Evolutionary conservation across 2,113 vertebrate species (phyloP).

Genomic region (Peucedramus taeniatus): DNA sequence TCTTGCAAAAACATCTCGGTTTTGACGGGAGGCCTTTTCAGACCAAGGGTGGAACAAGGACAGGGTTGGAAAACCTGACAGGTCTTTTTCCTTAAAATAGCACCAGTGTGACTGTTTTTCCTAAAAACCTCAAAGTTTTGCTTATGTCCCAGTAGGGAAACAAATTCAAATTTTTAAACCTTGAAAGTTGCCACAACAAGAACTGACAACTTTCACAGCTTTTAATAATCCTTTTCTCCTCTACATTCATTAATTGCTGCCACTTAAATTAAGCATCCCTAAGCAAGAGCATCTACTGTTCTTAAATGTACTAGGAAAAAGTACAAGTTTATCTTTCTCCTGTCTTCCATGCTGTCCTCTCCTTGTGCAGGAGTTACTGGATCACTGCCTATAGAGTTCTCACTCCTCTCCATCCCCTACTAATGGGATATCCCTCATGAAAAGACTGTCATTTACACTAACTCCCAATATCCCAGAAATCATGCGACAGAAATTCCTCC

Average conservation of each 20-base stretch:
- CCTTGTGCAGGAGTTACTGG: neutral
- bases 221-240: neutral
- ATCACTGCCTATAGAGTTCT: neutral
- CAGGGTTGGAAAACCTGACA: neutral
- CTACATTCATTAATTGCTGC: neutral
- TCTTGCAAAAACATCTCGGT: neutral
- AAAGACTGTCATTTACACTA: neutral
- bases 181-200: neutral
- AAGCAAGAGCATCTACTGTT: neutral
- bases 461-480: neutral
- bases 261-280: neutral
- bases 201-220: neutral
- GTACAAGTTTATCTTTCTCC: neutral
- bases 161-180: neutral
- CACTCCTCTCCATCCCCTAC: neutral
- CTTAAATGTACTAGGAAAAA: neutral
- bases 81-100: neutral
- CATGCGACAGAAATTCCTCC: neutral
- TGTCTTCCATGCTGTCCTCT: neutral
- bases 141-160: neutral
- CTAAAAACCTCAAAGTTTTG: neutral
- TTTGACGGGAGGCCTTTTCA: neutral
- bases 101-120: neutral
- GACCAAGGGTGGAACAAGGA: neutral
- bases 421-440: rapidly evolving